These are phyloP conservation scores for Lithophane semibrunnea DNA, from an alignment of 2,888 invertebrate species.

Conservation along the genomic window DNA sequence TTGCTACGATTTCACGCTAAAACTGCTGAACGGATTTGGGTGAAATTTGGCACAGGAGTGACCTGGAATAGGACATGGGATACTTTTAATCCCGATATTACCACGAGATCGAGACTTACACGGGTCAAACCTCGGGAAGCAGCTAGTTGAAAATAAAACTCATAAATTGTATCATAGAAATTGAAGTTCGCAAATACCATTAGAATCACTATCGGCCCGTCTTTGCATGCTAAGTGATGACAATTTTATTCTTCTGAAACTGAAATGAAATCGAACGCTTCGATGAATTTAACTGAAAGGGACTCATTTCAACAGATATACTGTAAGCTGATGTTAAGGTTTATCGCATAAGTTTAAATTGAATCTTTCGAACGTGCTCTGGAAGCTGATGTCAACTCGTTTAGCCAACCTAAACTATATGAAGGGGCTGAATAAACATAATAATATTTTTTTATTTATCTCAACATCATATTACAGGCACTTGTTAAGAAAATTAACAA, in stretches of 20 bases:
- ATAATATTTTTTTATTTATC: too few relatives aligned
- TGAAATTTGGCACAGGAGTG: too few relatives aligned
- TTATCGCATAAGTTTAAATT: conserved; percentile 40
- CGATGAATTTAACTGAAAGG: background rate
- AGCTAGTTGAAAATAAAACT: conserved; percentile 7
- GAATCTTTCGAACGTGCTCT: conserved; percentile 33
- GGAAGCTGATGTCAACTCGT: background rate
- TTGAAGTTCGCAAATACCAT: conserved; percentile 3
- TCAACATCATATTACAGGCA: too few relatives aligned
- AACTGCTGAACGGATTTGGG: too few relatives aligned
- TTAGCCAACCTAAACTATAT: background rate
- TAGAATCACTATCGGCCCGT: background rate
- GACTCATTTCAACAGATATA: background rate
- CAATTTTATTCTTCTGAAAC: background rate
- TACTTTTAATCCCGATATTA: too few relatives aligned
- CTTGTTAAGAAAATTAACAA: too few relatives aligned
- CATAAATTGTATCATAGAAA: conserved; percentile 6
- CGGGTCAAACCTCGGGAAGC: too few relatives aligned
- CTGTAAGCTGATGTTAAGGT: background rate
- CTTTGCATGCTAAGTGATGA: conserved; percentile 16
- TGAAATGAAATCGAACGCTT: conserved; percentile 14
- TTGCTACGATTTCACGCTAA: too few relatives aligned
- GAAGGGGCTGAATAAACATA: background rate
- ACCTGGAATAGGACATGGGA: too few relatives aligned
- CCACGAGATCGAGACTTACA: too few relatives aligned